Evolutionary conservation across 2,888 invertebrate genomes (phyloP).

Genomic region (Hecatera dysodea): DNA sequence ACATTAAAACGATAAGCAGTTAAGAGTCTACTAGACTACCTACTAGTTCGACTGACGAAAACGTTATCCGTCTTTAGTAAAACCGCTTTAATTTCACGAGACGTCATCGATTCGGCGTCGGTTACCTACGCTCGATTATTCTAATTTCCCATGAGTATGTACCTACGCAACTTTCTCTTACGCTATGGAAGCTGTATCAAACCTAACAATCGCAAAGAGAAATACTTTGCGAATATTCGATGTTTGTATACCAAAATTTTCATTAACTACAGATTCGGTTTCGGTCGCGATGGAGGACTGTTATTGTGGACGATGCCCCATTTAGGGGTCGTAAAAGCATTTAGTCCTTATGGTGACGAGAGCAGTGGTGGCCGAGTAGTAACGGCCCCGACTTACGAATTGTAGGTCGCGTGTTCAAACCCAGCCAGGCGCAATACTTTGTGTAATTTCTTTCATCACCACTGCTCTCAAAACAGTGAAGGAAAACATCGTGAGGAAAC

Average conservation of each 20-base stretch:
- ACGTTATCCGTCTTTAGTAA: background rate
- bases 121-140: constrained; percentile 19
- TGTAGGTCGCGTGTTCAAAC: no score
- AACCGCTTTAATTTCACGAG: background rate
- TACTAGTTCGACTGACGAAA: no score
- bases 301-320: background rate
- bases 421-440: no score
- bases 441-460: no score
- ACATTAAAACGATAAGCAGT: no score
- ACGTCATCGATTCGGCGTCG: constrained; percentile 4
- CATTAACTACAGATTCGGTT: background rate
- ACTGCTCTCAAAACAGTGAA: no score
- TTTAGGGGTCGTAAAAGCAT: background rate
- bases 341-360: no score
- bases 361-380: no score
- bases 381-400: no score
- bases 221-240: background rate
- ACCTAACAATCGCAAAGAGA: constrained; percentile 3
- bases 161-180: background rate
- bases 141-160: constrained; percentile 42
- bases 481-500: no score
- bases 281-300: background rate
- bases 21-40: no score
- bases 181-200: constrained; percentile 1
- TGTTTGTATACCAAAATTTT: background rate